Base-by-base conservation (phyloP, 2,888 invertebrate genomes). In the Scrobipalpa atriplicella region DNA sequence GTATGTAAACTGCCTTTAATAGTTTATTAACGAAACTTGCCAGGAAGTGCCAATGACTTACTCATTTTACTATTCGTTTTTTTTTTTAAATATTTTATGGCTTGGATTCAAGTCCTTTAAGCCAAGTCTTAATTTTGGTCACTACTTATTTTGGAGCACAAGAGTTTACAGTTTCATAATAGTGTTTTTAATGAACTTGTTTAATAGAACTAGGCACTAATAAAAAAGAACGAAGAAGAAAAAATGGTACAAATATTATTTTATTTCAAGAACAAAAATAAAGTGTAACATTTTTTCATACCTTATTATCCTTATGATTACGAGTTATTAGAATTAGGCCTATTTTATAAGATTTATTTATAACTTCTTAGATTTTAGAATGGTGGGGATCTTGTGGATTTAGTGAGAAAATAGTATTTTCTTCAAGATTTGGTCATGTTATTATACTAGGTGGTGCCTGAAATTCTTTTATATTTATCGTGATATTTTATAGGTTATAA, bases 251-350 rank as follows among this genome's bases (percentile, higher is more conserved):
- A 13, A 10, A 47, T 47, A 47, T 10, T 10, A 5, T 16, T 47
- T 47, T 47, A n/a, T 47, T 47, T 47, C n/a, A 16, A 47, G 16
- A 47, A 47, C n/a, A 6, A 16, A 19, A 56, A 11, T 21, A 21
- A 6, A 10, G 47, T 47, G n/a, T 7, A n/a, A 47, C 11, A 21
- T 13, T 3, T 13, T 13, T 13, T 2, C 10, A 13, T 56, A 11
- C 54, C 54, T 68, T 65, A 36, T 47, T 67, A 52, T 71, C 69
- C 74, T 54, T 66, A 66, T 19, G 36, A 58, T 75, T 79, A 80
- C 80, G 78, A 79, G 81, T 79, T 81, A 79, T 74, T 79, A 79
- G 70, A 68, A 29, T 43, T 67, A 65, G 62, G 47, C 66, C 16
- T 43, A 39, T 62, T 64, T 66, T 52, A 70, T 68, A 67, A 67